Base-by-base conservation (phyloP, 2,797 vertebrate species). In the Helarctos malayanus region DNA sequence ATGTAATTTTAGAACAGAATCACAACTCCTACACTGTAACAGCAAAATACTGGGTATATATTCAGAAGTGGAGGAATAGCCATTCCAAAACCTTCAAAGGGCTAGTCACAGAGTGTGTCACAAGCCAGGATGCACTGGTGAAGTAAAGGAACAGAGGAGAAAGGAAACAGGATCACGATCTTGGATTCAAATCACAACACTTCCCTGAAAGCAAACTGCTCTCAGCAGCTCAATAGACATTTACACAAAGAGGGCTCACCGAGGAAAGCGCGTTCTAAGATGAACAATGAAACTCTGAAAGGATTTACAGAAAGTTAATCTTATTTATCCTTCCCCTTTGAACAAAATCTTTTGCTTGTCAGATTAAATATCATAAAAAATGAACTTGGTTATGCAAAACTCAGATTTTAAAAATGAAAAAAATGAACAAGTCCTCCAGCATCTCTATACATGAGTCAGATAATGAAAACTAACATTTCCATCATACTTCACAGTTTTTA, bases 281-380 rank as follows among this genome's bases (percentile, higher is more conserved):
- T 14, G 27, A 57, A 32, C 73, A 87, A 81, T 78, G 80, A 59
- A 84, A 93, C 19, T 32, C 61, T 4, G 16, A 82, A 95, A 56
- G 5, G 12, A 54, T 52, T 87, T 73, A 65, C 0, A 8, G 61
- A 84, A 78, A 47, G 4, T 63, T 93, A 75, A 87, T 76, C 45
- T 23, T 80, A 83, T 19, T 89, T 89, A 69, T 94, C 63, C 56
- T 94, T 71, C 7, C 25, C 35, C 12, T 97, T 93, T 80, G 73
- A 97, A 65, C 23, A 85, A 76, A 54, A 93, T 56, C 21, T 83
- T 87, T 86, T 38, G 35, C 71, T 88, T 85, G 32, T 84, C 91
- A 81, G 38, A 92, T 65, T 92, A 95, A 95, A 92, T 47, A 85
- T 91, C 68, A 88, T 32, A 89, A 81, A 86, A 89, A 79, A 47